phyloP scores from a whole-genome alignment of 2,797 vertebrate genomes.

The Neosalanx taihuensis region DNA sequence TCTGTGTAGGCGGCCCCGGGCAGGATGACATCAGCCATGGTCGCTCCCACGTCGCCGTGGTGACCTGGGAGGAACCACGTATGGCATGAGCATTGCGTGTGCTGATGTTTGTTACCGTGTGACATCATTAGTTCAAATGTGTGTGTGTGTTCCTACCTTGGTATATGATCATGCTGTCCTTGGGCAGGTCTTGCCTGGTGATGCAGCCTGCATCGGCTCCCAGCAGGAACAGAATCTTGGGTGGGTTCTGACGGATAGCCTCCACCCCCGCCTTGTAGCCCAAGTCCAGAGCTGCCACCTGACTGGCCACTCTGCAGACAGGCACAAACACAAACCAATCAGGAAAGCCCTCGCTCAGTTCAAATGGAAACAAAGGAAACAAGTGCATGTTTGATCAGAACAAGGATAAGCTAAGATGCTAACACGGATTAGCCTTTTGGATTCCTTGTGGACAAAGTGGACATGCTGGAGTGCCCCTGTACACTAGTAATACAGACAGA shows the following conservation, averaged over 20 bases:
- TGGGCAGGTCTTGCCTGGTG: conserved; percentile 88
- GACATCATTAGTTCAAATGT: not conserved
- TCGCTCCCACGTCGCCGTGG: conserved; percentile 91
- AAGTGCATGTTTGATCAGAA: not conserved
- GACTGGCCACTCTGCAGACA: conserved; percentile 88
- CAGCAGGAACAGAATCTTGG: conserved; percentile 89
- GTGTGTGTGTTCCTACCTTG: conserved; percentile 77
- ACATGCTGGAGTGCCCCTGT: not conserved
- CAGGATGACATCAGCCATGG: conserved; percentile 91
- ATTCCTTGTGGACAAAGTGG: not conserved
- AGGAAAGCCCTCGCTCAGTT: not conserved
- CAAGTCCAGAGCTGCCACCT: conserved; percentile 94
- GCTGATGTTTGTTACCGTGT: not conserved
- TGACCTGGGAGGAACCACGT: conserved; percentile 75
- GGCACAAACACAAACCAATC: conserved; percentile 20
- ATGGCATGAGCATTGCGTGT: conserved; percentile 12
- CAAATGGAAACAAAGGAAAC: not conserved
- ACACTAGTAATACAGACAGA: not conserved
- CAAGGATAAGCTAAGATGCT: not conserved
- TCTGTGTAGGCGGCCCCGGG: conserved; percentile 96
- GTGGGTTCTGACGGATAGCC: conserved; percentile 84
- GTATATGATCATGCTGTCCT: conserved; percentile 89
- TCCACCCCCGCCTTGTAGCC: conserved; percentile 96
- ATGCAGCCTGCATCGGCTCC: conserved; percentile 91
- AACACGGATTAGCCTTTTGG: not conserved